phyloP scores from a whole-genome alignment of 1,140 invertebrate genomes.

The Cepaea nemoralis region DNA sequence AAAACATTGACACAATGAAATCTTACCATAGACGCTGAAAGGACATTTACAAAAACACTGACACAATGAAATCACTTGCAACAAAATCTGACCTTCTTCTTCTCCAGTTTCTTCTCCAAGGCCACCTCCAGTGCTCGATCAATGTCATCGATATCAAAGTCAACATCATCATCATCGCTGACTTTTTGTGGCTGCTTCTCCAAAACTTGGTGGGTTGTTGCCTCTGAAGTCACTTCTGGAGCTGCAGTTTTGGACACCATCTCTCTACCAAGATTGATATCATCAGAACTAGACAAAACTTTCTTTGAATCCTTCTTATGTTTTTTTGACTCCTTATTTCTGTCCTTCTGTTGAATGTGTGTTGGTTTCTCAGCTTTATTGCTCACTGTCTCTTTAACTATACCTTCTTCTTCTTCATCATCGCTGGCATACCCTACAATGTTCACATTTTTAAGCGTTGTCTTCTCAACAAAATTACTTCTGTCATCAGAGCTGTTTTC shows the following conservation, averaged over 20 bases:
- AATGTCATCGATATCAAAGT: slow-evolving; percentile 68
- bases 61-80: neutral
- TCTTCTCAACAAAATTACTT: neutral
- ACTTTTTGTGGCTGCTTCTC: slow-evolving; percentile 33
- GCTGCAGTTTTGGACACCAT: neutral
- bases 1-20: no score
- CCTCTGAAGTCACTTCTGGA: neutral
- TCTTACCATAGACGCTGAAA: no score
- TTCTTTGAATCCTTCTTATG: neutral
- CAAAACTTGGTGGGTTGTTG: neutral
- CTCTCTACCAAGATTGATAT: neutral
- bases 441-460: neutral
- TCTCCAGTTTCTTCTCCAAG: slow-evolving; percentile 65
- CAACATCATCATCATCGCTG: slow-evolving; percentile 48
- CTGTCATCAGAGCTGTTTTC: no score
- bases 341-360: neutral
- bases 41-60: neutral
- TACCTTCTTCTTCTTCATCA: slow-evolving; percentile 16
- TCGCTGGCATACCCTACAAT: slow-evolving; percentile 32
- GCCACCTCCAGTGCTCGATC: slow-evolving; percentile 65
- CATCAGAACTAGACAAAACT: neutral
- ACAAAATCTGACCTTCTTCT: slow-evolving; percentile 54
- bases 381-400: neutral
- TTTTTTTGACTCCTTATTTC: neutral
- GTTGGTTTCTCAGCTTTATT: neutral